Base-by-base conservation (phyloP, 2,797 vertebrate genomes). In the Loris lydekkerianus region DNA sequence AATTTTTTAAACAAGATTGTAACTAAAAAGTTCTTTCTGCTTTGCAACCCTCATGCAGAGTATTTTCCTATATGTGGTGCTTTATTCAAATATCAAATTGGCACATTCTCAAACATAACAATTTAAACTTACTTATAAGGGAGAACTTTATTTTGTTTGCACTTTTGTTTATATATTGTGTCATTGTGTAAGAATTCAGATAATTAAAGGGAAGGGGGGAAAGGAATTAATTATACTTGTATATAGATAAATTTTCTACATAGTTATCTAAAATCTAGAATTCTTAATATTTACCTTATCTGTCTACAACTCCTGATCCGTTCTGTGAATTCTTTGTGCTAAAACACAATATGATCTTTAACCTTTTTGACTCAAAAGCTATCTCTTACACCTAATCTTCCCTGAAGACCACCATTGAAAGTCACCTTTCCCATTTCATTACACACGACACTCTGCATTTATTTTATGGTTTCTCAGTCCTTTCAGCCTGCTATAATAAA, bases 1-100 rank as follows among this genome's bases (percentile, higher is more conserved):
- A 5, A 5, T 69, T 85, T 93, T 89, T 93, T 77, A 31, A 73
- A 81, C 31, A 87, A 88, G 88, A 90, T 31, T 77, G 2, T 63
- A 90, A 27, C 10, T 86, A 11, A 76, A 78, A 31, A 17, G 5
- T 27, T 43, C 13, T 92, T 31, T 93, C 40, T 81, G 73, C 21
- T 90, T 4, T 53, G 7, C 3, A 27, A 23, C 7, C 46, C 8
- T 82, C 2, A 31, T 3, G 27, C 13, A 40, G 31, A 60, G 27
- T 29, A 1, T 13, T 72, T 80, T 72, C 9, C 25, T 1, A 37
- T 8, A 15, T 3, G 82, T 61, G 23, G 2, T 29, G 1, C 10
- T 81, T 84, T 40, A 84, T 70, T 84, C 23, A 37, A 65, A 25
- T 70, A 83, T 70, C 46, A 46, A 95, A 81, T 23, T 5, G 0